A percentile compares a stretch with the other conserved stretches of the same genome.
Evolutionary conservation across 2,888 invertebrate species (phyloP).

Genomic region (Folsomia manolachei): DNA sequence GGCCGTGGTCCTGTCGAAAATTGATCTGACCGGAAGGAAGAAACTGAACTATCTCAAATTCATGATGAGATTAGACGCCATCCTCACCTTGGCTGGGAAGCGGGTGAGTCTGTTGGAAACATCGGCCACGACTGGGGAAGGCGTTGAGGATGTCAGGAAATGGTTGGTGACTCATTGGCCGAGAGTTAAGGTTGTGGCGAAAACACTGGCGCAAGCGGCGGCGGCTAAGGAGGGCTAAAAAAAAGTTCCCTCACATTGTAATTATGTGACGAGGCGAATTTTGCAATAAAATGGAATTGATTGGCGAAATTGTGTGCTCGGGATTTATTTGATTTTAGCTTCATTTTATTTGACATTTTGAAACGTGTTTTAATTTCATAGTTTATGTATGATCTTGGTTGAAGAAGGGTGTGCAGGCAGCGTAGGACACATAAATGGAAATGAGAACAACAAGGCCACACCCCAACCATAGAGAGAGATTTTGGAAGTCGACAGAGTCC

Average conservation of each 20-base stretch:
- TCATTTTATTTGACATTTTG: too few relatives aligned
- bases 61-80: slow-evolving; percentile 72
- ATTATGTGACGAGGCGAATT: too few relatives aligned
- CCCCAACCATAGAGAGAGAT: not conserved
- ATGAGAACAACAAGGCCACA: not conserved
- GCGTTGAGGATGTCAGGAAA: slow-evolving; percentile 65
- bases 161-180: slow-evolving; percentile 56
- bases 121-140: slow-evolving; percentile 70
- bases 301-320: too few relatives aligned
- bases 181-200: not conserved
- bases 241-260: too few relatives aligned
- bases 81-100: slow-evolving; percentile 68
- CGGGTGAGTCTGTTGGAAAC: slow-evolving; percentile 69
- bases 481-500: too few relatives aligned
- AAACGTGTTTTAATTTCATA: too few relatives aligned
- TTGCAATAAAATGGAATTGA: too few relatives aligned
- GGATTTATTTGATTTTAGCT: too few relatives aligned
- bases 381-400: too few relatives aligned
- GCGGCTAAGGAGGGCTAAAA: not conserved
- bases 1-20: slow-evolving; percentile 65
- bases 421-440: not conserved
- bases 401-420: not conserved
- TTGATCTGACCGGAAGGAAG: slow-evolving; percentile 81
- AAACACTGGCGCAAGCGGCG: not conserved
- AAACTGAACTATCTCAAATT: slow-evolving; percentile 81